Evolutionary conservation across 2,113 vertebrate genomes (phyloP).

Genomic region (Rallus limicola): DNA sequence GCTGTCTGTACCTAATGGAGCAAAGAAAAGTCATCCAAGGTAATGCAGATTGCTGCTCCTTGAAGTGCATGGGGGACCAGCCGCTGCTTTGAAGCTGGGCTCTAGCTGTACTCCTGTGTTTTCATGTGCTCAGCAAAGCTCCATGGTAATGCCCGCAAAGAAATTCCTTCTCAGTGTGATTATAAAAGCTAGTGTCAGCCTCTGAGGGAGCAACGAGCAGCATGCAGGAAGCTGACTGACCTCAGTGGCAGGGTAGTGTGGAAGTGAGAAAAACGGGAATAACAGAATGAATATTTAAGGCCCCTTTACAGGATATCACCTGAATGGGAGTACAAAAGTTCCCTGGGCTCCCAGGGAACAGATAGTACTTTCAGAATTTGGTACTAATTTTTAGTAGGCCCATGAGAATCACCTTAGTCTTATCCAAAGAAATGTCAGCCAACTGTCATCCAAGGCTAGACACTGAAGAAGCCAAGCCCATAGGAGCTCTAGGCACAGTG

Average conservation of each 20-base stretch:
- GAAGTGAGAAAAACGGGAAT: background rate
- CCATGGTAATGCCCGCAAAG: background rate
- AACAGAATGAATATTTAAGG: background rate
- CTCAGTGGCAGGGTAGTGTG: background rate
- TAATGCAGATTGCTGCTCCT: background rate
- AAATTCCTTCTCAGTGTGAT: background rate
- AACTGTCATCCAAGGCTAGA: background rate
- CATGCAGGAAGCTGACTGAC: background rate
- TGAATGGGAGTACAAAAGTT: background rate
- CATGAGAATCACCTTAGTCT: background rate
- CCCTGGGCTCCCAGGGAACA: background rate
- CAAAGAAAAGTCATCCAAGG: background rate
- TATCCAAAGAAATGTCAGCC: background rate
- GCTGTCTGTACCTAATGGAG: background rate
- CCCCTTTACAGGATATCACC: background rate
- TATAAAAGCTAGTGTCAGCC: background rate
- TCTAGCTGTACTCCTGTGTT: background rate
- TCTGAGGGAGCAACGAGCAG: background rate
- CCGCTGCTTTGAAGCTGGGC: background rate
- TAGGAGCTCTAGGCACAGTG: background rate
- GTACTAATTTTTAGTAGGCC: background rate
- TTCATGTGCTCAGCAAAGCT: background rate
- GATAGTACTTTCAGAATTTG: background rate
- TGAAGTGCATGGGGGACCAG: background rate
- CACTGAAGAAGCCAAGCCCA: background rate